Evolutionary conservation across 2,888 invertebrate genomes (phyloP).

Genomic region (Xestia sexstrigata): DNA sequence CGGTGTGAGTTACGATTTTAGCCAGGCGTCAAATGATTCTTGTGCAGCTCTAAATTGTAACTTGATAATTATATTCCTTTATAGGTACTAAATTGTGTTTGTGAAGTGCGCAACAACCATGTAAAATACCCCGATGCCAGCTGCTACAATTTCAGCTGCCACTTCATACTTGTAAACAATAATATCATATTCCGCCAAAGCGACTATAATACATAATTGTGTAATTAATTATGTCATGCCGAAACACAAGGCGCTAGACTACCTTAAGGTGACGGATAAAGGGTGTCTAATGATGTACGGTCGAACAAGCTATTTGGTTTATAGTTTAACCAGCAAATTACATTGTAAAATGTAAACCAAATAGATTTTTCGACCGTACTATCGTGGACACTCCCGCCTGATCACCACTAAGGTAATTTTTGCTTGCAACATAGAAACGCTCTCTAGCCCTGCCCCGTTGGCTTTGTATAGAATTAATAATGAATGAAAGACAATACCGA

Average conservation of each 20-base stretch:
- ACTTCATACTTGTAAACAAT: neutral
- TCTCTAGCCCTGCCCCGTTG: too few species aligned
- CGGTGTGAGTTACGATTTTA: neutral
- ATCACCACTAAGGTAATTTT: too few species aligned
- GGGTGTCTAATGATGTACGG: slow-evolving; percentile 53
- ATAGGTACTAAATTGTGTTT: neutral
- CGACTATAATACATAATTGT: slow-evolving; percentile 9
- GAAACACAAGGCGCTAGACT: slow-evolving; percentile 35
- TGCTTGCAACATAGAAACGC: too few species aligned
- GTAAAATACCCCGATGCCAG: neutral
- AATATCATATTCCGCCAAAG: slow-evolving; percentile 23
- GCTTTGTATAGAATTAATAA: too few species aligned
- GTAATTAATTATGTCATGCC: slow-evolving; percentile 34
- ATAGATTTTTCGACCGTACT: too few species aligned
- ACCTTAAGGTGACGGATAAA: slow-evolving; percentile 30
- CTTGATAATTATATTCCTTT: neutral
- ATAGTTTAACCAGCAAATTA: too few species aligned
- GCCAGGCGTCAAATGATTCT: neutral
- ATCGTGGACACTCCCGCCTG: too few species aligned
- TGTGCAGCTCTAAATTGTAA: neutral
- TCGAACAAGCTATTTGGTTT: too few species aligned
- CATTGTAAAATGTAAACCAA: too few species aligned
- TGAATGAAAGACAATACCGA: too few species aligned
- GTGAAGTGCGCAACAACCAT: neutral
- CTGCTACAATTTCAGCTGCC: neutral